phyloP scores from a whole-genome alignment of 2,888 invertebrate genomes.

The Gibbula magus region DNA sequence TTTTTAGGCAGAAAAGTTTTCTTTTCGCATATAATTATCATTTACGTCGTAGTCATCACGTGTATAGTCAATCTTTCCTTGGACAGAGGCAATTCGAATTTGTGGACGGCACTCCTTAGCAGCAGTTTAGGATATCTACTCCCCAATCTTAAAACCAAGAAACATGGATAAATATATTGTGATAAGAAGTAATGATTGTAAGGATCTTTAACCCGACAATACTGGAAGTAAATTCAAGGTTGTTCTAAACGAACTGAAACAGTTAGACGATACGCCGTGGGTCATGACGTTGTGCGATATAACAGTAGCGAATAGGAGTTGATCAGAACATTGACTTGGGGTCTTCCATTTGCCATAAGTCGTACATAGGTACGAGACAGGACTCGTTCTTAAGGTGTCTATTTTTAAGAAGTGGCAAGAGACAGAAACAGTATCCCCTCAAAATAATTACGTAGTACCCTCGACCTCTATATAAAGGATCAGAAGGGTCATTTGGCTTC shows the following conservation, averaged over 20 bases:
- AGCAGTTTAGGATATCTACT: not conserved
- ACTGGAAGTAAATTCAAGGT: not conserved
- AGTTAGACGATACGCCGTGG: not conserved
- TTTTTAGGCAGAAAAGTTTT: not conserved
- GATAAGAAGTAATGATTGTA: not conserved
- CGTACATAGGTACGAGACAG: not conserved
- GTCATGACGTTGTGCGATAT: not conserved
- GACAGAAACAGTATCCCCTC: not conserved
- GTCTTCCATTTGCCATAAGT: not conserved
- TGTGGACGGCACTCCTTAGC: slow-evolving; percentile 16
- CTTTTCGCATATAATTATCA: not conserved
- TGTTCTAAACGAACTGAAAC: not conserved
- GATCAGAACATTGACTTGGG: not conserved
- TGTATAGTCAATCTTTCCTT: slow-evolving; percentile 7
- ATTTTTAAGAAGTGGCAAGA: not conserved
- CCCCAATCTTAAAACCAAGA: slow-evolving; percentile 6
- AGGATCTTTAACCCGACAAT: not conserved
- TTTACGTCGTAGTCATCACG: slow-evolving; percentile 9
- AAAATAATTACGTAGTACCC: not conserved
- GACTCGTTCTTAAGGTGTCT: not conserved
- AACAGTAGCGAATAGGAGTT: not conserved
- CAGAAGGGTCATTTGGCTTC: not conserved
- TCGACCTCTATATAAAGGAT: slow-evolving; percentile 3
- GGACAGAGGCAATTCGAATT: not conserved
- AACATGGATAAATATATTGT: slow-evolving; percentile 2